Percentiles rank a stretch among this genome's conserved stretches.
Evolutionary conservation across 2,113 vertebrate species (phyloP).

Genomic region (Odontophorus gujanensis): DNA sequence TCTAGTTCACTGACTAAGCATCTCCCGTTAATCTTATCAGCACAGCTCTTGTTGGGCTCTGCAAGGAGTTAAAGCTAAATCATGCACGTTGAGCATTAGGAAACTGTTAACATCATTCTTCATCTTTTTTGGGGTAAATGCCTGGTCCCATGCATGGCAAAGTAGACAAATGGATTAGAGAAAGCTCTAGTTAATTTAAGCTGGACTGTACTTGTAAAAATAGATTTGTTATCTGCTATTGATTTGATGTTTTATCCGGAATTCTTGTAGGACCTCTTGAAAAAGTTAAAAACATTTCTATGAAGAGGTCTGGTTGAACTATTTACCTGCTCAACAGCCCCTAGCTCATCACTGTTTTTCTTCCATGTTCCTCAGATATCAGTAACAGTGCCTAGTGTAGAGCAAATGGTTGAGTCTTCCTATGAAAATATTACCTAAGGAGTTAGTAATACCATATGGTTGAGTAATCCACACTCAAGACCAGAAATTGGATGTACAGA

Average conservation of each 20-base stretch:
- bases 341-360: neutral
- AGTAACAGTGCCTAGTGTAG: neutral
- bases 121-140: neutral
- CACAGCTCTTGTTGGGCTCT: neutral
- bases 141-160: rapidly evolving
- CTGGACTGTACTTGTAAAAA: neutral
- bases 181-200: neutral
- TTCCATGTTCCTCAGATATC: neutral
- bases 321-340: neutral
- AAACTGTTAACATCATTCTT: neutral
- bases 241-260: neutral
- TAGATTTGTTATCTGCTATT: neutral
- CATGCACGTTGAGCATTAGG: neutral
- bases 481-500: neutral
- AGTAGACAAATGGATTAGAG: neutral
- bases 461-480: neutral
- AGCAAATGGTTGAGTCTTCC: neutral
- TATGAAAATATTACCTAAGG: neutral
- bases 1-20: neutral
- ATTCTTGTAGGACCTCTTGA: neutral
- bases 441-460: neutral
- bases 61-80: neutral
- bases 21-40: neutral
- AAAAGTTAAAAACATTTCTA: neutral
- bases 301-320: neutral